Evolutionary conservation across 92 coral and sea anemone genomes (phyloP), one percentile per base, ranked within the genome.

Genomic region (Bergia puertoricense): DNA sequence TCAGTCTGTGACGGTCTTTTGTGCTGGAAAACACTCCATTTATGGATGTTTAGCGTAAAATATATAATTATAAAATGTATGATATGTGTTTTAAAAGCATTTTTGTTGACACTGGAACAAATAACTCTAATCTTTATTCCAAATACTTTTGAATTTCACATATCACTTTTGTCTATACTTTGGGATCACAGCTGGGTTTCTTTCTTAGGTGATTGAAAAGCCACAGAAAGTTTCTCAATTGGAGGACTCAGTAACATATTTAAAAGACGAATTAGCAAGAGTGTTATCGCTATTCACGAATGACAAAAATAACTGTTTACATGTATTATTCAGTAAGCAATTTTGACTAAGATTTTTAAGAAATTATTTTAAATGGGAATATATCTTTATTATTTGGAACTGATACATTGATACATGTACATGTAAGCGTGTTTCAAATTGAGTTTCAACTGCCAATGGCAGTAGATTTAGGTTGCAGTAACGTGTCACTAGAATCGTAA

Each of bases 201-300:
- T 42, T 42, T 74, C 20, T 41, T 10, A 15, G n/a, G 22, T 42
- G 48, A 76, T 76, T 76, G 46, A 42, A 13, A 40, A 76, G 41
- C 80, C 80, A 76, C 37, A 76, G 4, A 76, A 72, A 76, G 80
- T 76, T 76, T 42, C 48, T 74, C 46, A 76, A 42, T 41, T 76
- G 80, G 80, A 76, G 51, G 80, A 76, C 8, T 40, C 20, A 76
- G 48, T 16, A 76, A 42, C 30, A 42, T 41, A 76, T 18, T 76
- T 41, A 76, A 42, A 15, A 15, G 37, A n/a, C 42, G 51, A 76
- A 41, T 76, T 42, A 42, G 9, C 8, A 16, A 41, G 23, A 16
- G 51, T 18, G 0, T 37, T 42, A 76, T 76, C 22, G 42, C 80
- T 75, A 51, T 50, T 40, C 48, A 40, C 50, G 3, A 3, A 41